A percentile compares a stretch with the other conserved stretches of the same genome.
phyloP scores from a whole-genome alignment of 2,797 vertebrate genomes.

The Alosa sapidissima region DNA sequence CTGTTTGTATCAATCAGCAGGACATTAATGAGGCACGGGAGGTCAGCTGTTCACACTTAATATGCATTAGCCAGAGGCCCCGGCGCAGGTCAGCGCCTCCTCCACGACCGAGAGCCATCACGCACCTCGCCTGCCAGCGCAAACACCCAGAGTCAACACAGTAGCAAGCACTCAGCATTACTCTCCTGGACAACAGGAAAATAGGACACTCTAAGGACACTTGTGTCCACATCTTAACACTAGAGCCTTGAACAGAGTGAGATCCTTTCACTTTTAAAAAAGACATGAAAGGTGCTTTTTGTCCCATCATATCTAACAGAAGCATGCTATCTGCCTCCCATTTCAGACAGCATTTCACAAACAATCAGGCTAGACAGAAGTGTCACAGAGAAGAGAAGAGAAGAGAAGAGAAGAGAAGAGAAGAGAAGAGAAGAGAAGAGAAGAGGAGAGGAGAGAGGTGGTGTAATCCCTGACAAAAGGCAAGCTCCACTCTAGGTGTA shows the following conservation, averaged over 20 bases:
- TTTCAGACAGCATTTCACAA: neutral
- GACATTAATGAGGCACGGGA: conserved; percentile 60
- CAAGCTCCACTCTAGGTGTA: neutral
- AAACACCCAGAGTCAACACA: neutral
- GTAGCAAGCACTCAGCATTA: neutral
- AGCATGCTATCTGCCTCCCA: neutral
- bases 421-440: too few species aligned
- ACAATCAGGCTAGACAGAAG: neutral
- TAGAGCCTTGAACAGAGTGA: too few species aligned
- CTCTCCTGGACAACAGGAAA: neutral
- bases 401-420: too few species aligned
- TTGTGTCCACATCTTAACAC: neutral
- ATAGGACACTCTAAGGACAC: neutral
- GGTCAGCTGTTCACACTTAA: conserved; percentile 54
- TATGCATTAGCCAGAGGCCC: conserved; percentile 58
- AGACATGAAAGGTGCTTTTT: neutral
- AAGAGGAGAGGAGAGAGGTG: neutral
- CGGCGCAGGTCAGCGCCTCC: conserved; percentile 38
- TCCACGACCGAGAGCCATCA: neutral
- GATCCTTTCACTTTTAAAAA: neutral
- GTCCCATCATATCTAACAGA: neutral
- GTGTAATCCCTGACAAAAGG: neutral
- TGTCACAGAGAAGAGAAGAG: neutral
- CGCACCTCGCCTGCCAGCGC: neutral
- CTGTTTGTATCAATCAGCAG: conserved; percentile 62